A percentile compares a stretch with the other conserved stretches of the same genome.
These are phyloP conservation scores for Pandemis heparana DNA, from an alignment of 2,888 invertebrate species.

Conservation along the genomic window DNA sequence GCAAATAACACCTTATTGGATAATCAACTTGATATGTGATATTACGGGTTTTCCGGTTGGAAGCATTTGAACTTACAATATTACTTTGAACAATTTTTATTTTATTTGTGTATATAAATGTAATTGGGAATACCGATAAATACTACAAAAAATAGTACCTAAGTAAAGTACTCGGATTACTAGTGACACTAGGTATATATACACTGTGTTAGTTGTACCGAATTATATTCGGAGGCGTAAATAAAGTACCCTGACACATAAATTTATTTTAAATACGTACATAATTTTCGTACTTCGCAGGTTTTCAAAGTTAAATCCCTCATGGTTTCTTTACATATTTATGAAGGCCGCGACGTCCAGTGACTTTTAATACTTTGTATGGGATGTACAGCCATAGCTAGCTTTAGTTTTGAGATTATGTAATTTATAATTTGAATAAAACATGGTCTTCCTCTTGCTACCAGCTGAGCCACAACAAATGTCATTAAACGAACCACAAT, in stretches of 20 bases:
- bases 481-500: not conserved
- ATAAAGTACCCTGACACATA: constrained; percentile 45
- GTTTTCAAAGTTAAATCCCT: constrained; percentile 69
- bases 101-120: not conserved
- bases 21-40: constrained; percentile 17
- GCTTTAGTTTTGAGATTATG: constrained; percentile 7
- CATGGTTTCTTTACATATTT: constrained; percentile 77
- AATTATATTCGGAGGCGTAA: constrained; percentile 16
- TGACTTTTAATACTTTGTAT: constrained; percentile 68
- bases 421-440: constrained; percentile 5
- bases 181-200: constrained; percentile 8
- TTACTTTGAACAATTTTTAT: not conserved
- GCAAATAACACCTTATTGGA: constrained; percentile 23
- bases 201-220: constrained; percentile 12
- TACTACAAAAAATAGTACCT: too few relatives aligned
- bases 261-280: constrained; percentile 62
- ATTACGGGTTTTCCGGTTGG: constrained; percentile 12
- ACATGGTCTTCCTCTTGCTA: not conserved
- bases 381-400: constrained; percentile 3
- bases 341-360: constrained; percentile 70
- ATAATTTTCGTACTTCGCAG: constrained; percentile 61
- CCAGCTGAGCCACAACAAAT: constrained; percentile 1
- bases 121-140: not conserved
- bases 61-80: not conserved
- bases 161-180: not conserved